Conservation (phyloP, 2,888 invertebrate species). For the Mylabris sibirica region DNA sequence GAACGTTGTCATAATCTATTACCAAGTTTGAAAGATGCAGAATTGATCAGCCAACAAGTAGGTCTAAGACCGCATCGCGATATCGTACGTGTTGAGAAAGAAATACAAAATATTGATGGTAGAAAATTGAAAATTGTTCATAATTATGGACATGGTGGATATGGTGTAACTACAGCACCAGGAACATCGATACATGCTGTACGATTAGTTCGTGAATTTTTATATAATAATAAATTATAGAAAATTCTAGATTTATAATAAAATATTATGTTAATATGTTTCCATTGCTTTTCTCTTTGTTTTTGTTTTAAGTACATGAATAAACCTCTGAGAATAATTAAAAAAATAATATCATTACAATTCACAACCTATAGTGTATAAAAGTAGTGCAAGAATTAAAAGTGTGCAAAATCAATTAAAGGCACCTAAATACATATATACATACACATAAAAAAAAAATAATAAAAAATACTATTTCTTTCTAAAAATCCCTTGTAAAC, state of each 20-base stretch:
- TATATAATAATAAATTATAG: conserved; percentile 56
- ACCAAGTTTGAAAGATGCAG: conserved; percentile 71
- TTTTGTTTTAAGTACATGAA: conserved; percentile 37
- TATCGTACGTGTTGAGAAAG: conserved; percentile 73
- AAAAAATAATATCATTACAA: conserved; percentile 32
- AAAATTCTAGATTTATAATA: conserved; percentile 30
- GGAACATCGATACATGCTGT: conserved; percentile 85
- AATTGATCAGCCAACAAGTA: conserved; percentile 71
- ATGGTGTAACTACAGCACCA: conserved; percentile 89
- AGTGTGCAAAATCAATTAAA: conserved; percentile 18
- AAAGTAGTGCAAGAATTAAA: conserved; percentile 8
- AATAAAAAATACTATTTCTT: conserved; percentile 56
- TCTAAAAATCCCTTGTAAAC: conserved; percentile 61
- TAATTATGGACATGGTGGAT: conserved; percentile 95
- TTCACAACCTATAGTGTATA: conserved; percentile 23
- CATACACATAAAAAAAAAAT: conserved; percentile 25
- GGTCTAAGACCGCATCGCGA: conserved; percentile 85
- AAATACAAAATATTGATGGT: conserved; percentile 60
- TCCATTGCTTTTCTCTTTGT: no score
- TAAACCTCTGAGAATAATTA: conserved; percentile 34
- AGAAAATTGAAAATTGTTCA: conserved; percentile 76
- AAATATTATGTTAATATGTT: conserved; percentile 16
- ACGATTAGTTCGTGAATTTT: conserved; percentile 68
- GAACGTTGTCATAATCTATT: conserved; percentile 79
- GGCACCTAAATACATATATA: conserved; percentile 22